phyloP scores from a whole-genome alignment of 2,113 vertebrate genomes.

The Misgurnus mizolepis region DNA sequence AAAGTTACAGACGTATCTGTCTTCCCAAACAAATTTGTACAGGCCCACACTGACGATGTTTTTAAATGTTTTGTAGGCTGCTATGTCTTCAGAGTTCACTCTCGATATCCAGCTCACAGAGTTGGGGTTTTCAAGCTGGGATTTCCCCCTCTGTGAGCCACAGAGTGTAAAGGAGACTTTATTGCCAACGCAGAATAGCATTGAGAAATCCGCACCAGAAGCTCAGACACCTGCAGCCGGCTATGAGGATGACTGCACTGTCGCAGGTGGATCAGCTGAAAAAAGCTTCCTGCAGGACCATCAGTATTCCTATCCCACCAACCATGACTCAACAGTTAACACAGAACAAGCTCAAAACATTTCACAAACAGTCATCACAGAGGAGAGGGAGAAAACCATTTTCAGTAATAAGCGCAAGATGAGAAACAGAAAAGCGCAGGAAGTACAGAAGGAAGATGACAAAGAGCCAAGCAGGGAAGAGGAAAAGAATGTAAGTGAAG shows the following conservation, averaged over 20 bases:
- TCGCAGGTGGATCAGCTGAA: neutral
- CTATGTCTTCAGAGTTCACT: conserved; percentile 75
- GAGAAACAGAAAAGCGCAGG: neutral
- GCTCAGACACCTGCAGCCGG: neutral
- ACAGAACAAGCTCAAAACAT: neutral
- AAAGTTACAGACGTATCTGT: no score
- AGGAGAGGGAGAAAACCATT: neutral
- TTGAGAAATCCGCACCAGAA: neutral
- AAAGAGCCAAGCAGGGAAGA: neutral
- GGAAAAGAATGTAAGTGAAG: neutral
- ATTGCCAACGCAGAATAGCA: conserved; percentile 30
- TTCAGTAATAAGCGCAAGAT: neutral
- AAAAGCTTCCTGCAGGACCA: neutral
- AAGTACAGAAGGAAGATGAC: neutral
- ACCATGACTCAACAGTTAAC: neutral
- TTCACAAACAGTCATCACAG: neutral
- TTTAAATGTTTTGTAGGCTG: conserved; percentile 23
- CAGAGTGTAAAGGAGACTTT: conserved; percentile 42
- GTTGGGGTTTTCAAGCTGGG: conserved; percentile 66
- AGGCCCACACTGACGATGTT: neutral
- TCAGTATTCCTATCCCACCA: neutral
- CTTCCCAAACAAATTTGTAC: neutral
- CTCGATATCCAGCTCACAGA: conserved; percentile 77
- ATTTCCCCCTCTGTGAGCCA: conserved; percentile 47
- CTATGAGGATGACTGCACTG: neutral